These are phyloP conservation scores for Stegastes partitus DNA, from an alignment of 2,113 vertebrate genomes.

Conservation along the genomic window DNA sequence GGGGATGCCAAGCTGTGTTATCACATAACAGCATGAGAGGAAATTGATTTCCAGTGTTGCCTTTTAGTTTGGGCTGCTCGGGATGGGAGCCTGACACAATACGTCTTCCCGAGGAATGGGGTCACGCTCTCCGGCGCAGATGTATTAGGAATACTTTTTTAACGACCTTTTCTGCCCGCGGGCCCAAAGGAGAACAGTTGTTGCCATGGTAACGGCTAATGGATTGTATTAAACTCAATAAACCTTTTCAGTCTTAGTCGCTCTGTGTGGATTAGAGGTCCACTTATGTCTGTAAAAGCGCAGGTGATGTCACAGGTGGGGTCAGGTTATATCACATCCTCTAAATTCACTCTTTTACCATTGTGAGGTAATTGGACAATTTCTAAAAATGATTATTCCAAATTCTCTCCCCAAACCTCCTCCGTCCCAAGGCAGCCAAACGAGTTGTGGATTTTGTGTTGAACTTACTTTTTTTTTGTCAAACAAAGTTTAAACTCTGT, in stretches of 20 bases:
- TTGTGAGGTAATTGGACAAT: background rate
- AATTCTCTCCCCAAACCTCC: background rate
- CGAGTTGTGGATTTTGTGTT: slow-evolving; percentile 2
- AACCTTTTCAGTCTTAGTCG: slow-evolving; percentile 27
- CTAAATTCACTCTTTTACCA: background rate
- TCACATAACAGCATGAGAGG: background rate
- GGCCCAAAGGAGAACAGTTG: slow-evolving; percentile 4
- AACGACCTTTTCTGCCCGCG: slow-evolving; percentile 32
- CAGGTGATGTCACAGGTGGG: background rate
- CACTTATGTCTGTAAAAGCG: slow-evolving; percentile 11
- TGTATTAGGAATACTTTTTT: slow-evolving; percentile 35
- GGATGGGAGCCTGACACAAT: background rate
- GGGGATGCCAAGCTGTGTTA: background rate
- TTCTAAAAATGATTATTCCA: background rate
- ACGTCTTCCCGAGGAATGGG: slow-evolving; percentile 10
- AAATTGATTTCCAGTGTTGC: background rate
- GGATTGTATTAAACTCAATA: slow-evolving; percentile 44
- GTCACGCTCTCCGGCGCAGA: background rate
- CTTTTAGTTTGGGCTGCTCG: background rate
- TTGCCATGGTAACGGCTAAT: slow-evolving; percentile 51
- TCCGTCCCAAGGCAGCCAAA: background rate
- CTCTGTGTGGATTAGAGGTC: slow-evolving; percentile 15
- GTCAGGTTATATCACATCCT: background rate
- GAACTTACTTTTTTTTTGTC: slow-evolving; percentile 16
- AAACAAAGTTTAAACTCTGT: slow-evolving; percentile 42